A percentile compares a stretch with the other conserved stretches of the same genome.
These are phyloP conservation scores for Itoplectis maculator DNA, from an alignment of 2,888 invertebrate genomes.

Conservation along the genomic window DNA sequence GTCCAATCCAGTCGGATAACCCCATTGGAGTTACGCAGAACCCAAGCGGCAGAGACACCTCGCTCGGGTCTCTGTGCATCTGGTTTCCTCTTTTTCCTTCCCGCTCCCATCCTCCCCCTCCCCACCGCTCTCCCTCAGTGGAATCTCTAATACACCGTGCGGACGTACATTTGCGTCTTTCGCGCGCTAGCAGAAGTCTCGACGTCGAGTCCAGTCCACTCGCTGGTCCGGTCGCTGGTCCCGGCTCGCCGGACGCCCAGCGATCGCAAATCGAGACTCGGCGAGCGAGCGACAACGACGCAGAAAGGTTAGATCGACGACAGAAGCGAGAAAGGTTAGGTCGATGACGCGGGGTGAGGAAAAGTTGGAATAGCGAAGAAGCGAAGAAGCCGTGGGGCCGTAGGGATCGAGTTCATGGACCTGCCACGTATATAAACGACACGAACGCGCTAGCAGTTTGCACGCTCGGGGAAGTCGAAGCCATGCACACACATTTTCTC, in stretches of 20 bases:
- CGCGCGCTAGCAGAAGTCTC: neutral
- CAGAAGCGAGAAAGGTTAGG: conserved; percentile 17
- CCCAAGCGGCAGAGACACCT: conserved; percentile 28
- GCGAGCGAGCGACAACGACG: no score
- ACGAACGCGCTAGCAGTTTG: neutral
- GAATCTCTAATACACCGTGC: conserved; percentile 7
- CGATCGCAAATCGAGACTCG: no score
- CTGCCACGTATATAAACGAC: no score
- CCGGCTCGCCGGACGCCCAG: no score
- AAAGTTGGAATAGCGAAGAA: no score
- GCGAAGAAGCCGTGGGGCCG: no score
- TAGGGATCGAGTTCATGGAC: no score
- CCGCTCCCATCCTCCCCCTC: no score
- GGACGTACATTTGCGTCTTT: neutral
- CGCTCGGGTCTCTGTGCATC: conserved; percentile 23
- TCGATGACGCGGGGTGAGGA: neutral
- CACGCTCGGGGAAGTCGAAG: conserved; percentile 9
- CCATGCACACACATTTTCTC: conserved; percentile 67
- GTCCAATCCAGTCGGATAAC: conserved; percentile 66
- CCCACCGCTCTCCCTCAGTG: no score
- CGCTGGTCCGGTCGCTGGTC: neutral
- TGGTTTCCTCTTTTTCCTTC: neutral
- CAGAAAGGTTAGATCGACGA: no score
- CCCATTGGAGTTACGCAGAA: conserved; percentile 49
- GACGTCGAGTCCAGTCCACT: neutral